Conservation (phyloP, 2,113 vertebrate genomes). For the human (Homo sapiens) region DNA sequence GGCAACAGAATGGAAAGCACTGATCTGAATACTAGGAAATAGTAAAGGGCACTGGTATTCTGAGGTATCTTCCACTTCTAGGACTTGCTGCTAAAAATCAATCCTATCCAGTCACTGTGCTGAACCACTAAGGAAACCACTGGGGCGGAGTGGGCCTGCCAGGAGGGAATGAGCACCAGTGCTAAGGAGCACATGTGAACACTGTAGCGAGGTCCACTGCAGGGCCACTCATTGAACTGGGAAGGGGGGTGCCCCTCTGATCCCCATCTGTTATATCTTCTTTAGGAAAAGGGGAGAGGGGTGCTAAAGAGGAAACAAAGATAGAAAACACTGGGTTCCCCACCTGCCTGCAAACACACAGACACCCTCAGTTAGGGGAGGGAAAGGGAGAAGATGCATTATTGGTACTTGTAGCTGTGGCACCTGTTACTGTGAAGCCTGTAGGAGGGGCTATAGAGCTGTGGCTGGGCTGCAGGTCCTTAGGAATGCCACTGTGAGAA, state of each 20-base stretch:
- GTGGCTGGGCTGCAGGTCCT: slow-evolving; percentile 99
- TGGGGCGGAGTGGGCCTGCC: slow-evolving; percentile 80
- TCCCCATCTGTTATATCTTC: slow-evolving; percentile 62
- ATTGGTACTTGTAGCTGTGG: slow-evolving; percentile 96
- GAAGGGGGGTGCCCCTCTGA: slow-evolving; percentile 11
- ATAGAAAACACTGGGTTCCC: slow-evolving; percentile 83
- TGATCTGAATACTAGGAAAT: slow-evolving; percentile 81
- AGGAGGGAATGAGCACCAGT: slow-evolving; percentile 88
- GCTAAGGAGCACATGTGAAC: slow-evolving; percentile 85
- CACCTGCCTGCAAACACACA: slow-evolving; percentile 83
- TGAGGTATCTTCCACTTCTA: slow-evolving; percentile 88
- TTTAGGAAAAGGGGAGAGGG: slow-evolving; percentile 74
- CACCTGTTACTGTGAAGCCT: slow-evolving; percentile 94
- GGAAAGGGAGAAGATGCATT: slow-evolving; percentile 91
- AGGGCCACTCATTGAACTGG: slow-evolving; percentile 65
- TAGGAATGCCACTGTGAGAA: slow-evolving; percentile 98
- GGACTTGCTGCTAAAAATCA: slow-evolving; percentile 82
- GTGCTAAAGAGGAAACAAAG: slow-evolving; percentile 78
- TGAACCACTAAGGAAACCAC: slow-evolving; percentile 81
- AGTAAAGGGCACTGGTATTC: slow-evolving; percentile 85
- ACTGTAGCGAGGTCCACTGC: slow-evolving; percentile 83
- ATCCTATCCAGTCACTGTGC: slow-evolving; percentile 84
- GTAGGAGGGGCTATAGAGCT: slow-evolving; percentile 98
- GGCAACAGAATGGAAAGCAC: slow-evolving; percentile 81
- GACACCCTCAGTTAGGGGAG: slow-evolving; percentile 90